phyloP scores from a whole-genome alignment of 2,113 vertebrate species.

The Daubentonia madagascariensis region DNA sequence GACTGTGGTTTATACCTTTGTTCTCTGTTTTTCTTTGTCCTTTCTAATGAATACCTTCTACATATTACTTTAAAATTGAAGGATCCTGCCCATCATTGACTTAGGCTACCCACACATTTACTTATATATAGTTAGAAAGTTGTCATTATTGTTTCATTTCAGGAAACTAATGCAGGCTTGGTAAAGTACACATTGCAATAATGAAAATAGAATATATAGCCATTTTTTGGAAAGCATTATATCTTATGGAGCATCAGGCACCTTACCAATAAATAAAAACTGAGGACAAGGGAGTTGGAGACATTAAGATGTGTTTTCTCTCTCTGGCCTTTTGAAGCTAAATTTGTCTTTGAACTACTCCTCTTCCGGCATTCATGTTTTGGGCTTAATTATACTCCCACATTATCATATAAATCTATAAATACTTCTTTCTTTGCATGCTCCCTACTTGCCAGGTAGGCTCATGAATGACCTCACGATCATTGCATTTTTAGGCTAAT shows the following conservation, averaged over 20 bases:
- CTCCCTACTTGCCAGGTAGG: background rate
- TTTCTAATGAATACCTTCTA: background rate
- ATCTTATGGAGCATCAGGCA: background rate
- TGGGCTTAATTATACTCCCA: background rate
- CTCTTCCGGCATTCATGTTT: background rate
- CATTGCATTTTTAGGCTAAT: background rate
- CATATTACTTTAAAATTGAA: background rate
- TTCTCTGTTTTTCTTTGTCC: background rate
- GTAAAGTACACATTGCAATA: background rate
- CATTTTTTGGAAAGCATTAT: background rate
- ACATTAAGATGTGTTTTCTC: background rate
- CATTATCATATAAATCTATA: background rate
- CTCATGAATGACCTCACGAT: background rate
- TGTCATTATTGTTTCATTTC: background rate
- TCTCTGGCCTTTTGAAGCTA: background rate
- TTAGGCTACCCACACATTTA: background rate
- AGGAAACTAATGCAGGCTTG: background rate
- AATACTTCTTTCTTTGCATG: background rate
- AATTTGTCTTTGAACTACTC: background rate
- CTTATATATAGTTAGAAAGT: background rate
- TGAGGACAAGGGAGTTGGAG: background rate
- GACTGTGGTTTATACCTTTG: background rate
- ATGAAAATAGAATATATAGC: background rate
- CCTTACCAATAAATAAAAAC: background rate
- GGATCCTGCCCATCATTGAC: background rate